A percentile compares a stretch with the other conserved stretches of the same genome.
phyloP scores from a whole-genome alignment of 2,797 vertebrate species.

The Protonibea diacanthus region DNA sequence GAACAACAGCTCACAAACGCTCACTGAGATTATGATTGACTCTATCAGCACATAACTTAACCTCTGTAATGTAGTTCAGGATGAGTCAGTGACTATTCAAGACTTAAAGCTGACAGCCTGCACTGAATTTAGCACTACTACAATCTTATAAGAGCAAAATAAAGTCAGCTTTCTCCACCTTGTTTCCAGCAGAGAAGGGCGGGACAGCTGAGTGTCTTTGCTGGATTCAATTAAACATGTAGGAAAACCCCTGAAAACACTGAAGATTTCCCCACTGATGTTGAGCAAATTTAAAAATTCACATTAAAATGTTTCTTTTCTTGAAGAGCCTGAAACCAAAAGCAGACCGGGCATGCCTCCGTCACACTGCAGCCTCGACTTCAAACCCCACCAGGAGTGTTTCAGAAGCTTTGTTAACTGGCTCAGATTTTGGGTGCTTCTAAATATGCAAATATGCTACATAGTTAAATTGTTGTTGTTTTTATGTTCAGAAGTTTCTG shows the following conservation, averaged over 20 bases:
- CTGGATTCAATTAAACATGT: background rate
- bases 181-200: background rate
- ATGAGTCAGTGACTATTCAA: background rate
- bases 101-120: background rate
- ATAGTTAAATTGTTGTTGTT: too few species aligned
- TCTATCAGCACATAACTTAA: background rate
- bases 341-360: too few species aligned
- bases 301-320: background rate
- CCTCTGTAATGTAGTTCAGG: background rate
- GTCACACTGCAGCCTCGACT: too few species aligned
- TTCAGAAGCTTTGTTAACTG: too few species aligned
- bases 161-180: constrained; percentile 1
- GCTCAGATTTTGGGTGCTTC: too few species aligned
- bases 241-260: background rate
- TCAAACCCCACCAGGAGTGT: too few species aligned
- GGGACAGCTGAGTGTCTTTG: background rate
- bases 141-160: background rate
- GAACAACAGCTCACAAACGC: background rate
- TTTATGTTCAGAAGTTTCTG: too few species aligned
- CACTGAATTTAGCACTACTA: constrained; percentile 2
- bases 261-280: background rate
- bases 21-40: background rate
- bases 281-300: background rate
- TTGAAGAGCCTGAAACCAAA: background rate
- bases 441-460: too few species aligned